Evolutionary conservation across 2,888 invertebrate species (phyloP).

Genomic region (Tubulanus polymorphus): DNA sequence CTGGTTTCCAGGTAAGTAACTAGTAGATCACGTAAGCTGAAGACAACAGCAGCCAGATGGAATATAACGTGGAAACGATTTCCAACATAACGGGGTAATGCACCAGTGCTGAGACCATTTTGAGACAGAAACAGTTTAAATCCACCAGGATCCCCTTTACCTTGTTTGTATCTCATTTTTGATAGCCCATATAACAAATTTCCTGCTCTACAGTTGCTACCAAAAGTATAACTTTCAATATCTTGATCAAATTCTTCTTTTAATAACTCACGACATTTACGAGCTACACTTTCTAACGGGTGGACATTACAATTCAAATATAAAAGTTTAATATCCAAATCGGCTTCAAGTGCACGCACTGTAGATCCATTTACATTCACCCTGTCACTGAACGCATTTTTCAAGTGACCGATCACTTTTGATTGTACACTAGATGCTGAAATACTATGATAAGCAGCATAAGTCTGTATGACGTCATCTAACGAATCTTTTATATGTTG

Average conservation of each 20-base stretch:
- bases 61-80: not conserved
- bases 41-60: not conserved
- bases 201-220: not conserved
- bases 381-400: not conserved
- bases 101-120: not conserved
- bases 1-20: not conserved
- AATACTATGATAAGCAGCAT: not conserved
- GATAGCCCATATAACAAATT: not conserved
- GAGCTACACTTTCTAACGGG: not conserved
- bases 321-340: not conserved
- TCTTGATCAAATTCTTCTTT: not conserved
- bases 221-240: not conserved
- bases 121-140: not conserved
- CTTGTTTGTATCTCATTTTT: slow-evolving; percentile 1
- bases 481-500: not conserved
- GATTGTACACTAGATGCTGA: not conserved
- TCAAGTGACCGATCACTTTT: not conserved
- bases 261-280: not conserved
- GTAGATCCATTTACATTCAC: not conserved
- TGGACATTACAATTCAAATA: not conserved
- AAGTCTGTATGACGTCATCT: not conserved
- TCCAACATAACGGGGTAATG: not conserved
- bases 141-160: not conserved
- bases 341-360: not conserved
- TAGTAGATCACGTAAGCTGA: not conserved